Evolutionary conservation across 1,140 invertebrate species (phyloP).

Genomic region (Pissodes strobi): DNA sequence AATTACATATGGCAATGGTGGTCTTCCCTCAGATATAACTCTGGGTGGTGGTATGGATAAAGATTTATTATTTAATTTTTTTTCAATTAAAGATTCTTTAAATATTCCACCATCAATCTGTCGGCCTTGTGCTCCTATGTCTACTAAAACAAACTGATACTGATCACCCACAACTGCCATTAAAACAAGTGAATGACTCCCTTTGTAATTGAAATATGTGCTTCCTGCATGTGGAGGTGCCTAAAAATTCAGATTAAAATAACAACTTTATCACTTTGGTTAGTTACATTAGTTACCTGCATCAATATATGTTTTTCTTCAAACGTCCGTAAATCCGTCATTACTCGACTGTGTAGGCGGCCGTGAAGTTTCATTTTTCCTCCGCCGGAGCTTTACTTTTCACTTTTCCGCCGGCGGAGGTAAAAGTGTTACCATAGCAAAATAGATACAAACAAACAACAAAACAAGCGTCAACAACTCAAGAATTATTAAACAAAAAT

Average conservation of each 20-base stretch:
- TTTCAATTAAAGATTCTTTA: slow-evolving; percentile 25
- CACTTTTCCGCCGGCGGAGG: no score
- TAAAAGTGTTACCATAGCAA: no score
- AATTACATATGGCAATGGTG: slow-evolving; percentile 44
- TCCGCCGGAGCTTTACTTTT: no score
- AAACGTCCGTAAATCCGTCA: no score
- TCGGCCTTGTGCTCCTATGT: slow-evolving; percentile 54
- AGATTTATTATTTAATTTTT: slow-evolving; percentile 36
- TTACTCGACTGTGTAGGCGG: no score
- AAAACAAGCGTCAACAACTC: no score
- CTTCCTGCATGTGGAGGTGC: slow-evolving; percentile 39
- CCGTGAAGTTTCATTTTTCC: no score
- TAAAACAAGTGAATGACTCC: slow-evolving; percentile 55
- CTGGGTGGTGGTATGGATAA: slow-evolving; percentile 43
- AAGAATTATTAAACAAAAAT: no score
- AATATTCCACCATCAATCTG: slow-evolving; percentile 55
- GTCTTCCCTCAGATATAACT: slow-evolving; percentile 39
- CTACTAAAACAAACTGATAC: slow-evolving; percentile 55
- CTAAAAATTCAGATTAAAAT: background rate
- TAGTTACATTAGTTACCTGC: background rate
- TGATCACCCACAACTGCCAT: slow-evolving; percentile 56
- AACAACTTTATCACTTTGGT: background rate
- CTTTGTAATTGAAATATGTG: slow-evolving; percentile 57
- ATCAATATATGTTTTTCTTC: slow-evolving; percentile 36
- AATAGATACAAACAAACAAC: no score